These are phyloP conservation scores for Cinclus mexicanus DNA, from an alignment of 2,113 vertebrate species.

Conservation along the genomic window DNA sequence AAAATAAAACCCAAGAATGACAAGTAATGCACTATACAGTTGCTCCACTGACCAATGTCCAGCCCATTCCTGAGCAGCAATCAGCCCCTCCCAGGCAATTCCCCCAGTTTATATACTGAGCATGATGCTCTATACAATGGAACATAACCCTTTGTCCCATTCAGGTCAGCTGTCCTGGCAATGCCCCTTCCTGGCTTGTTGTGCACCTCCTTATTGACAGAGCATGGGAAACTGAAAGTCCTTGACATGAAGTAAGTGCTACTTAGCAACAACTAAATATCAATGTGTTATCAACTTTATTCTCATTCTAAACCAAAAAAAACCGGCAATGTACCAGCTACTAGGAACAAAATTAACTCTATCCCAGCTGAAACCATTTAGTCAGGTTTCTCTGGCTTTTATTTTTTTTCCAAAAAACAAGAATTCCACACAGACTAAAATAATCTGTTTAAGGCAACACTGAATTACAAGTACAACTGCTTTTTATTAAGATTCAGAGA, in stretches of 20 bases:
- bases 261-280: not conserved
- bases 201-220: not conserved
- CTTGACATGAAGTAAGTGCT: not conserved
- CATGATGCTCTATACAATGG: not conserved
- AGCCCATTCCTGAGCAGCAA: not conserved
- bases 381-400: not conserved
- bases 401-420: not conserved
- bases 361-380: not conserved
- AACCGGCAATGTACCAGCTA: not conserved
- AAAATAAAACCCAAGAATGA: not conserved
- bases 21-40: not conserved
- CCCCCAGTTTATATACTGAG: not conserved
- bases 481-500: not conserved
- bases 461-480: not conserved
- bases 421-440: not conserved
- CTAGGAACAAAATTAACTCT: not conserved
- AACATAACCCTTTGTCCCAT: not conserved
- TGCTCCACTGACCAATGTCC: not conserved
- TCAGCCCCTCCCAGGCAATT: not conserved
- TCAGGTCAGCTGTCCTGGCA: not conserved
- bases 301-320: not conserved
- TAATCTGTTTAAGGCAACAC: not conserved
- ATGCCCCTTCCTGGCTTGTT: not conserved
- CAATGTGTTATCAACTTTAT: not conserved
- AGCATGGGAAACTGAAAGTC: not conserved